Evolutionary conservation across 2,888 invertebrate genomes (phyloP).

Genomic region (Xestia sexstrigata): DNA sequence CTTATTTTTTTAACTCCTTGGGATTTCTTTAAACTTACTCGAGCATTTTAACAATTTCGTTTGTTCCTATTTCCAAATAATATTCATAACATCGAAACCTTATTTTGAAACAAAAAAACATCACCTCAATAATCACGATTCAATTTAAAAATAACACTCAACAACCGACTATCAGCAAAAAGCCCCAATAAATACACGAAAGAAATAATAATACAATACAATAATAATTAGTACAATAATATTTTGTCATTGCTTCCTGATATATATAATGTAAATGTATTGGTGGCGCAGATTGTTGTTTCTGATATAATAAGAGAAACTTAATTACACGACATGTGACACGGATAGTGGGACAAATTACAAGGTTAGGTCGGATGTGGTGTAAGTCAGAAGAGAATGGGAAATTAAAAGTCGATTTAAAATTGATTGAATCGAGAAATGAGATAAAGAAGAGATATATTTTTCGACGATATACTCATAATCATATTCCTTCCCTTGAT

Average conservation of each 20-base stretch:
- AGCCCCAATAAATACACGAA: constrained; percentile 25
- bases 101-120: neutral
- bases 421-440: neutral
- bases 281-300: constrained; percentile 71
- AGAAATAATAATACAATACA: constrained; percentile 43
- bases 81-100: neutral
- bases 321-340: constrained; percentile 79
- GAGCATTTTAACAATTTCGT: neutral
- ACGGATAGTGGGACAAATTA: constrained; percentile 76
- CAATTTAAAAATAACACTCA: constrained; percentile 19
- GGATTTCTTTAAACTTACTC: neutral
- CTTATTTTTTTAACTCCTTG: neutral
- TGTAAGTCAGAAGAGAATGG: constrained; percentile 34
- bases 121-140: neutral
- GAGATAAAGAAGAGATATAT: neutral
- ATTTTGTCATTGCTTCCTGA: constrained; percentile 55
- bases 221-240: constrained; percentile 47
- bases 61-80: neutral
- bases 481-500: neutral
- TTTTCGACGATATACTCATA: neutral
- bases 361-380: constrained; percentile 67
- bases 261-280: constrained; percentile 27
- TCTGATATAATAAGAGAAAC: constrained; percentile 76
- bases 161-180: constrained; percentile 26
- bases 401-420: neutral